Evolutionary conservation across 2,797 vertebrate species (phyloP), one percentile per base, ranked within the genome.

Genomic region (Ctenosaura bakeri): DNA sequence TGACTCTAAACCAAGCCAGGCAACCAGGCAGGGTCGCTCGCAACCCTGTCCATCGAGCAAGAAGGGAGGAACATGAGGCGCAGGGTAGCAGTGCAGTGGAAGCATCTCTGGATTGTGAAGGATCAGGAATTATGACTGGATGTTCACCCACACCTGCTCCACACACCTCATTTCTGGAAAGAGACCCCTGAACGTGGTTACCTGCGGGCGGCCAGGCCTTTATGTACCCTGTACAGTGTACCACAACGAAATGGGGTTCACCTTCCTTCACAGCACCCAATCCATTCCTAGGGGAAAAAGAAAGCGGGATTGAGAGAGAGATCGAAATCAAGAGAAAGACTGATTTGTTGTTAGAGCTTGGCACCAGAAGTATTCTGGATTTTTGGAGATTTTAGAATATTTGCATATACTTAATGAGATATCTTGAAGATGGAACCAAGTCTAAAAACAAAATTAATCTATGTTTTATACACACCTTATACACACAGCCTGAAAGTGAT

Each of bases 171-270:
- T 42, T 35, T 64, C 76, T 26, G 59, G 42, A 38, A 24, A 0
- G 1, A 76, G 26, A 0, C 3, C 6, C 32, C 1, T 4, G 8
- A 5, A 9, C 1, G 3, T 2, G 0, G 0, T 0, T 97, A 99
- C 99, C 99, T 97, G 98, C 98, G 1, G 98, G 99, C 0, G 99
- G 99, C 99, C 99, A 99, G 78, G 99, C 99, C 91, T 99, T 99
- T 86, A 99, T 99, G 95, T 99, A 99, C 3, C 99, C 99, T 0
- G 99, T 99, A 96, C 99, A 99, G 96, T 99, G 99, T 90, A 99
- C 98, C 62, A 99, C 99, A 0, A 99, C 99, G 16, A 98, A 99
- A 95, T 98, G 98, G 46, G 98, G 97, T 2, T 99, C 99, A 0
- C 99, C 99, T 2, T 99, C 99, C 91, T 99, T 99, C 1, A 97